Base-by-base conservation (phyloP, 1,140 invertebrate genomes). In the Chelonus insularis region DNA sequence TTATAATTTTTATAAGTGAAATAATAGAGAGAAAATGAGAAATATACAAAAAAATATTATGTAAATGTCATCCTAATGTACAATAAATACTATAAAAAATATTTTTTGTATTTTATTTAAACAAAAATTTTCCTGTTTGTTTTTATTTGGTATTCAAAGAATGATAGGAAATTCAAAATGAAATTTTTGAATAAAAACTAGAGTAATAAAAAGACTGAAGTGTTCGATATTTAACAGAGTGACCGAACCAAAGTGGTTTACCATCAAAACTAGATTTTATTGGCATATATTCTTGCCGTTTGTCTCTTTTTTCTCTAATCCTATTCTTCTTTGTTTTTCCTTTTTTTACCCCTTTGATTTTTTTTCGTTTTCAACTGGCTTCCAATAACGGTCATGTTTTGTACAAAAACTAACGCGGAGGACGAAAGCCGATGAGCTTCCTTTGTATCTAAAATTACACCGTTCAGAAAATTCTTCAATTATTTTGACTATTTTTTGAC, bases 1-100 rank as follows among this genome's bases (percentile, higher is more conserved):
- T 39, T 39, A 32, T 60, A 60, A 60, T 60, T 60, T 59, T 60
- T 60, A 60, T 60, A 60, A 45, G 48, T 54, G 50, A 39, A 54
- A 29, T 39, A 54, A 60, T 14, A 34, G 5, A 23, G 21, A 32
- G 32, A 57, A 57, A 45, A 54, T 54, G 11, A 39, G 12, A 14
- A 11, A 25, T 45, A 57, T 32, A 36, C 16, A 43, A 25, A 43
- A 39, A n/a, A 20, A 29, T 14, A 14, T 8, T 34, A 52, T 12
- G 20, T 34, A 36, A 34, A 36, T 9, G 11, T 2, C 14, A 32
- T 9, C 16, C 8, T 8, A 21, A 47, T 8, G 7, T 20, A 20
- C 11, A 41, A 41, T 41, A 34, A 8, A 34, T 34, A 34, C 1
- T 34, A 34, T 3, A n/a, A n/a, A n/a, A n/a, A n/a, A n/a, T n/a